Base-by-base conservation (phyloP, 2,888 invertebrate genomes). In the Leucania comma region DNA sequence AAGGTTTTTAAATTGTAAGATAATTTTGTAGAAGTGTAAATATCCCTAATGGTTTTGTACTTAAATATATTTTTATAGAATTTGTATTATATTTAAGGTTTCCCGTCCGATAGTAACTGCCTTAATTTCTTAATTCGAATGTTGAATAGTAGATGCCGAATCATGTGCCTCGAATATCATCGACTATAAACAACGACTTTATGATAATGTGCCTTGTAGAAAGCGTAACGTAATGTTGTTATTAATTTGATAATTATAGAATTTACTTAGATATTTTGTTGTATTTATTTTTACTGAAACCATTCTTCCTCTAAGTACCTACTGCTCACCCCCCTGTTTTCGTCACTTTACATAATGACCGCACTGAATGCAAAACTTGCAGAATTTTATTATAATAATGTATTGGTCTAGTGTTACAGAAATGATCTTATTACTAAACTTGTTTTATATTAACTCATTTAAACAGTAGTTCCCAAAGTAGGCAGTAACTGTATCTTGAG, bases 201-300 rank as follows among this genome's bases (percentile, higher is more conserved):
- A 73, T 38, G 22, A 67, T 82, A 78, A 82, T 79, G 83, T 87
- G 87, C 86, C 85, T 87, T 88, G 87, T 86, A 86, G 87, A 86
- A 84, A 84, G 83, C 80, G 48, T 73, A 75, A 75, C 70, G 76
- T 80, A 78, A 73, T 83, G 68, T 79, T 86, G 79, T 80, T 86
- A 86, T 73, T 73, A 85, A 62, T 78, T 82, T 77, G 54, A 69
- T 84, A 81, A 84, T 59, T 84, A 84, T 51, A 86, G 72, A 78
- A 84, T 70, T 69, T 81, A 84, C 78, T 50, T 75, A 76, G 51
- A 81, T 8, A 29, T 74, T 74, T 63, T 38, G 60, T 70, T 68
- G 46, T 53, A 24, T 0, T 77, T 65, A 60, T 75, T 83, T 67
- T 42, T 3, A 53, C 14, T 38, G 1, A 71, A 10, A n/a, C 54